Evolutionary conservation across 37 sponge, comb jelly and placozoan species (phyloP).

Genomic region (Agelas oroides): DNA sequence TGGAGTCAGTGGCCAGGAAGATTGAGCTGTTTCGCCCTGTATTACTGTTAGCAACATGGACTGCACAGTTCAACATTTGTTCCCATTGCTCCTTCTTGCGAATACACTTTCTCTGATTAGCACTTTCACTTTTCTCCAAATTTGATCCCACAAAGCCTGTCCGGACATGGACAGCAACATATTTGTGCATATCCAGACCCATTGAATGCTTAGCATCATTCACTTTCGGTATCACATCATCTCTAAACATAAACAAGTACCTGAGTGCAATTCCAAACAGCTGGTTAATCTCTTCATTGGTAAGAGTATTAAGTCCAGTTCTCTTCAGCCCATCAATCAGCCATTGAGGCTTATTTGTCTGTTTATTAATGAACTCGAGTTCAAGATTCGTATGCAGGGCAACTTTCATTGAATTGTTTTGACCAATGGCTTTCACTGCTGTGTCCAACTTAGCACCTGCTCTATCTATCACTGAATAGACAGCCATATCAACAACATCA

Average conservation of each 20-base stretch:
- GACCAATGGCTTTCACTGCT: background rate
- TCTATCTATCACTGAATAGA: background rate
- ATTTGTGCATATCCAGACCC: constrained; percentile 10
- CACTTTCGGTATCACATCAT: background rate
- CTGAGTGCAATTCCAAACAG: constrained; percentile 36
- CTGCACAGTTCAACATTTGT: constrained; percentile 36
- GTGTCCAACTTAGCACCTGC: too few species aligned
- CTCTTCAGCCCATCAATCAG: constrained; percentile 25
- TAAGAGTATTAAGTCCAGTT: constrained; percentile 9
- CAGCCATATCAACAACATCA: background rate
- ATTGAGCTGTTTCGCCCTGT: constrained; percentile 5
- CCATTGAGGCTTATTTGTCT: constrained; percentile 20
- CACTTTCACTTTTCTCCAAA: background rate
- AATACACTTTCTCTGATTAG: constrained; percentile 2
- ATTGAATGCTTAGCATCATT: background rate
- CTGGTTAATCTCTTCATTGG: constrained; percentile 8
- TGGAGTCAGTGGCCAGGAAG: constrained; percentile 49
- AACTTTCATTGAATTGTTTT: background rate
- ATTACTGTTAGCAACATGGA: background rate
- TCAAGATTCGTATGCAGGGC: constrained; percentile 37
- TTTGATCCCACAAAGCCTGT: constrained; percentile 50
- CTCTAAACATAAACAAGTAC: constrained; percentile 40
- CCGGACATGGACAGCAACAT: constrained; percentile 37
- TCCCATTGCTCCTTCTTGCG: constrained; percentile 1
- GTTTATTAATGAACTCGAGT: background rate